Conservation (phyloP, 2,797 vertebrate species). For the Gallinago nigripennis region DNA sequence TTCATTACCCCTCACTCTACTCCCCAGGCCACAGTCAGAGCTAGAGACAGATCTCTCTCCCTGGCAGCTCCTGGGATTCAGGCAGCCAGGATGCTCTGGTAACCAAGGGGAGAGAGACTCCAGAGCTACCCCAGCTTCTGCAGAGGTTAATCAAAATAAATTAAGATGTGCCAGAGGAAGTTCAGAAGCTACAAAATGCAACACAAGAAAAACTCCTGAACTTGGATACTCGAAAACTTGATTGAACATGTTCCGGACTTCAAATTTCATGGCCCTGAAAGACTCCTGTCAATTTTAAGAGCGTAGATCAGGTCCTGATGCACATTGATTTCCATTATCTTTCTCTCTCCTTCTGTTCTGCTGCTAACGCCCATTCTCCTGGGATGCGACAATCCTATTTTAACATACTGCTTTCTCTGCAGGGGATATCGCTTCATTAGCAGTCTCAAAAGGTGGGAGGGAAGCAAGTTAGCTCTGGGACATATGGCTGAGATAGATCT, state of each 20-base stretch:
- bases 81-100: background rate
- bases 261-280: background rate
- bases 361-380: background rate
- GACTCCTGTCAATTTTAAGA: background rate
- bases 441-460: background rate
- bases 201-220: background rate
- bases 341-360: background rate
- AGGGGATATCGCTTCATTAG: background rate
- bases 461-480: constrained; percentile 1
- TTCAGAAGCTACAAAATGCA: background rate
- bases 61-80: background rate
- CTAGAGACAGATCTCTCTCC: background rate
- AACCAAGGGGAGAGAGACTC: background rate
- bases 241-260: background rate
- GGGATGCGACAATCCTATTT: background rate
- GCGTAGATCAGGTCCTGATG: background rate
- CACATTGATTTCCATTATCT: background rate
- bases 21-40: background rate
- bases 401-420: background rate
- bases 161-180: background rate
- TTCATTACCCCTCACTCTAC: background rate
- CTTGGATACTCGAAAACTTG: background rate
- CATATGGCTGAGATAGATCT: background rate
- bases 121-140: background rate
- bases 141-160: background rate